Conservation (phyloP, 2,888 invertebrate species). For the Acrobasis consociella region DNA sequence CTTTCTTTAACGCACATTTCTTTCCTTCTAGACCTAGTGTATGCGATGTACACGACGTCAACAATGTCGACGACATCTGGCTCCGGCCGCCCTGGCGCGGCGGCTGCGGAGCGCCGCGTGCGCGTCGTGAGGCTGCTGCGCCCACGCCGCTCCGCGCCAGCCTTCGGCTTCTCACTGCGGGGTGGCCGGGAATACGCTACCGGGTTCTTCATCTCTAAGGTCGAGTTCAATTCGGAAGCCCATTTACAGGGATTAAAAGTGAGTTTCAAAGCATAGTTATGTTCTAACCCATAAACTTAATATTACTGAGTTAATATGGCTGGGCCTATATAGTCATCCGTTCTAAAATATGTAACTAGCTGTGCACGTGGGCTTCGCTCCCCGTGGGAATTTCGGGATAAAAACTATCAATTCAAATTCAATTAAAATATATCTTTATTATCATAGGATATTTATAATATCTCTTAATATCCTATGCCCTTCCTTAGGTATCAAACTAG, state of each 20-base stretch:
- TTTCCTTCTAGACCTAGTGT: constrained; percentile 2
- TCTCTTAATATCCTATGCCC: too few species aligned
- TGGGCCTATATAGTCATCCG: too few species aligned
- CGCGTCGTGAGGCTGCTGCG: constrained; percentile 71
- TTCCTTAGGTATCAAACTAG: too few species aligned
- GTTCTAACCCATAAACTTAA: too few species aligned
- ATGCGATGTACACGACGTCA: constrained; percentile 66
- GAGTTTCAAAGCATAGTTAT: constrained; percentile 45
- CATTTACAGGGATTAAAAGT: constrained; percentile 93
- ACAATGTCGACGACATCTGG: constrained; percentile 70
- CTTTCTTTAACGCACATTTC: background rate
- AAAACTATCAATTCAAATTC: too few species aligned
- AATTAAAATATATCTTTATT: too few species aligned
- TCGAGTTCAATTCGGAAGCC: constrained; percentile 94
- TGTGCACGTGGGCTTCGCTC: too few species aligned
- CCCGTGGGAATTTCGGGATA: too few species aligned
- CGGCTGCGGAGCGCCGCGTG: constrained; percentile 60
- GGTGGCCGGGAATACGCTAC: constrained; percentile 96
- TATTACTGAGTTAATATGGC: too few species aligned
- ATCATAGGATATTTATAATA: too few species aligned
- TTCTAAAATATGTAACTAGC: too few species aligned
- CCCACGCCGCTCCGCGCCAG: constrained; percentile 78
- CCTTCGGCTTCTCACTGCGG: constrained; percentile 91
- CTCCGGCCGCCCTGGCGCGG: constrained; percentile 54
- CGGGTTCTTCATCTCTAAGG: constrained; percentile 95